Conservation (phyloP, 1,140 invertebrate species). For the Drosophila sechellia region DNA sequence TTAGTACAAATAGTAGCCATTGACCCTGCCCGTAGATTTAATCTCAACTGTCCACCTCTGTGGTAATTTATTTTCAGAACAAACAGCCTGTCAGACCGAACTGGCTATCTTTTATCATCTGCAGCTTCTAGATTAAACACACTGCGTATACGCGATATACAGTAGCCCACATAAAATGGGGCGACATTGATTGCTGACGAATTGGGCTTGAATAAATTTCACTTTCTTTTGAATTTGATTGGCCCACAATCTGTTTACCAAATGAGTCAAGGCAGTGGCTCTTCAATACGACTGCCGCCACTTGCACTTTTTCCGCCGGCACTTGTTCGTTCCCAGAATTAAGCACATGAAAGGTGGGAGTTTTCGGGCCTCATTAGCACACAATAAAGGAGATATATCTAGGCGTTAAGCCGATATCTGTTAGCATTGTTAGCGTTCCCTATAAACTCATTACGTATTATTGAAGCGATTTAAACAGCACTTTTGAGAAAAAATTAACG, state of each 20-base stretch:
- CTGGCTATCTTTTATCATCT: slow-evolving; percentile 7
- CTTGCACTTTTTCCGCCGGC: slow-evolving; percentile 59
- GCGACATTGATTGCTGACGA: slow-evolving; percentile 65
- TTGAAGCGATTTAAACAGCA: slow-evolving; percentile 42
- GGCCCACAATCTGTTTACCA: slow-evolving; percentile 34
- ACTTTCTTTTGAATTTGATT: slow-evolving; percentile 70
- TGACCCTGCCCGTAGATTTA: slow-evolving; percentile 35
- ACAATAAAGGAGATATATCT: slow-evolving; percentile 64
- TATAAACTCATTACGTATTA: slow-evolving; percentile 54
- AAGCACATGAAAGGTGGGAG: slow-evolving; percentile 51
- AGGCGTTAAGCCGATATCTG: slow-evolving; percentile 26
- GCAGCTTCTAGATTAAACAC: slow-evolving; percentile 20
- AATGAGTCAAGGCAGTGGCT: slow-evolving; percentile 52
- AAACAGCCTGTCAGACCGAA: slow-evolving; percentile 25
- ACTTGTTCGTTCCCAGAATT: slow-evolving; percentile 23
- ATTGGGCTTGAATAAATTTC: slow-evolving; percentile 58
- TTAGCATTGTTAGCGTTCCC: slow-evolving; percentile 62
- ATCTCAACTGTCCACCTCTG: slow-evolving; percentile 36
- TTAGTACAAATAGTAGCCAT: slow-evolving; percentile 31
- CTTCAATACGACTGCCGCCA: slow-evolving; percentile 31
- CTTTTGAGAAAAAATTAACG: slow-evolving; percentile 30
- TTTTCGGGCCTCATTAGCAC: slow-evolving; percentile 70
- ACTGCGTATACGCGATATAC: slow-evolving; percentile 53
- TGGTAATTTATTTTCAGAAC: slow-evolving; percentile 19
- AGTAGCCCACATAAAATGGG: slow-evolving; percentile 3